phyloP scores from a whole-genome alignment of 1,140 invertebrate species.

The Drosophila novamexicana region DNA sequence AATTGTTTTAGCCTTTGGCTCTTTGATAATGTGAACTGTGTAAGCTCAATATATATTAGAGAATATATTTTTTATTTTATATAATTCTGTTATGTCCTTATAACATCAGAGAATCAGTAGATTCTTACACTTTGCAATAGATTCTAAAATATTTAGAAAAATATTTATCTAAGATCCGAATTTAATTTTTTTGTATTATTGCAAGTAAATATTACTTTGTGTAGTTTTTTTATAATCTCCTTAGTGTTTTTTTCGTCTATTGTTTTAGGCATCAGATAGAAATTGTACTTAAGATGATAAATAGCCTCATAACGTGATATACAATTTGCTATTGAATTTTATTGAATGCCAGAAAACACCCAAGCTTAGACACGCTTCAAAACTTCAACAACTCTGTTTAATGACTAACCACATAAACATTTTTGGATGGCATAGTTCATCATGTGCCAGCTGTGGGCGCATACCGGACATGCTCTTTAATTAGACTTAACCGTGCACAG shows the following conservation, averaged over 20 bases:
- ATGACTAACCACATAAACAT: constrained; percentile 20
- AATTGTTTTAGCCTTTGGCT: constrained; percentile 32
- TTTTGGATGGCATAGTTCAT: constrained; percentile 8
- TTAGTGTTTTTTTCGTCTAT: not conserved
- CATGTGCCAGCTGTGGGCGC: constrained; percentile 27
- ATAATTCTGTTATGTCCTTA: too few relatives aligned
- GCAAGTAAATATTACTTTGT: not conserved
- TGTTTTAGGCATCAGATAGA: too few relatives aligned
- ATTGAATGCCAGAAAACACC: constrained; percentile 15
- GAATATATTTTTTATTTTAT: too few relatives aligned
- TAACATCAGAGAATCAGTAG: too few relatives aligned
- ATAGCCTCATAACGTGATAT: not conserved
- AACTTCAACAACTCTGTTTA: constrained; percentile 13
- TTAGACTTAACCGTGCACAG: constrained; percentile 18
- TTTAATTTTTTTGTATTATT: not conserved
- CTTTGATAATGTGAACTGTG: not conserved
- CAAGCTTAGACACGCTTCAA: constrained; percentile 26
- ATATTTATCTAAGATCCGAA: too few relatives aligned
- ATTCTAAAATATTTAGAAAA: too few relatives aligned
- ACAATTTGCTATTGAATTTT: constrained; percentile 3
- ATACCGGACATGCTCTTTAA: constrained; percentile 51
- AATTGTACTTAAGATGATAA: constrained; percentile 1
- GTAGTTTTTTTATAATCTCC: not conserved
- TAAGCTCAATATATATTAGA: not conserved
- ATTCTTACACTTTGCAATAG: too few relatives aligned